Evolutionary conservation across 2,113 vertebrate genomes (phyloP), one percentile per base, ranked within the genome.

Genomic region (Salvelinus fontinalis): DNA sequence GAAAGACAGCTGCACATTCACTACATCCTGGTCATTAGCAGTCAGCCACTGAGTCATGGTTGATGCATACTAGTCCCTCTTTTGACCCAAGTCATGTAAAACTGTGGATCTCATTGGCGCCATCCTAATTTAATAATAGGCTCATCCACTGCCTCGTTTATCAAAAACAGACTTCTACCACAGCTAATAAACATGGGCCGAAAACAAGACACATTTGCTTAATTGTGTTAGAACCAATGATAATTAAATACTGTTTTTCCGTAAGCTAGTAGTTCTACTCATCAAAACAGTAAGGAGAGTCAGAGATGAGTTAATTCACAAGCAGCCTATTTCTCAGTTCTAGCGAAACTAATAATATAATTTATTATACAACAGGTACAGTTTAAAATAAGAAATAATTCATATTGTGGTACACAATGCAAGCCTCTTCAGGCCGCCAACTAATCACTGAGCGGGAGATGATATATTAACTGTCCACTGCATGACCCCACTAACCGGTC

Each of bases 151-250:
- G n/a, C n/a, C 59, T 62, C n/a, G 1, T 62, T 62, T 18, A 14
- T 62, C 59, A 62, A 62, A 62, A 62, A 62, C 59, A 62, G 59
- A 62, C n/a, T 24, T n/a, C 59, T 62, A 62, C 18, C 59, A 24
- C n/a, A 22, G 2, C 59, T 24, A 62, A 62, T 62, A 62, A 62
- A 62, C 59, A 62, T 22, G 39, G n/a, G 59, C 59, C 8, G 59
- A 62, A 62, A 62, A 62, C 59, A 62, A 62, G 59, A 24, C 3
- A 9, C n/a, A 24, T 62, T 62, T 62, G 59, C 20, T 62, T 62
- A 62, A 62, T 62, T 62, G n/a, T 9, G 2, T 62, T 62, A 22
- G n/a, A 62, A 22, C 59, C n/a, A 62, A 62, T 62, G n/a, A 62
- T 62, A 62, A 62, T 62, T 1, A 62, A 60, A 24, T 62, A 62